phyloP scores from a whole-genome alignment of 1,140 invertebrate genomes.

The Caerostris darwini region DNA sequence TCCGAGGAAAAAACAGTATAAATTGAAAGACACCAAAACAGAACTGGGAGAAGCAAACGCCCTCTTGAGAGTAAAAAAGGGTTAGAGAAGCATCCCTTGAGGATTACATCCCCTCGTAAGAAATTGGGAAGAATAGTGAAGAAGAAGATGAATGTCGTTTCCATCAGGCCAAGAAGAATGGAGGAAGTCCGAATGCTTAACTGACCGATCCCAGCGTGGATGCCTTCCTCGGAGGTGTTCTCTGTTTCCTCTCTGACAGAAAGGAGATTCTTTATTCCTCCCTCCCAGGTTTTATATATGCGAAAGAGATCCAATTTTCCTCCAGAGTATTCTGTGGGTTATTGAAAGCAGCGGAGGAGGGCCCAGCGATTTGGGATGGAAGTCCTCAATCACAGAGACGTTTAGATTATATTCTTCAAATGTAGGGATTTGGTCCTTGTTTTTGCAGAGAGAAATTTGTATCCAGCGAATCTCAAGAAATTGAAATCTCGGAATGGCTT shows the following conservation, averaged over 20 bases:
- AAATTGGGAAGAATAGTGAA: conserved; percentile 53
- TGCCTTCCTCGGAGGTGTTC: neutral
- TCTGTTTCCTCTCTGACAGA: conserved; percentile 46
- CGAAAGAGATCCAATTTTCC: conserved; percentile 63
- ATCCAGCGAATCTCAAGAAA: neutral
- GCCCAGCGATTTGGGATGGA: neutral
- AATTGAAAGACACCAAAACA: conserved; percentile 27
- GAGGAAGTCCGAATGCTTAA: conserved; percentile 46
- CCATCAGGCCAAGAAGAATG: conserved; percentile 58
- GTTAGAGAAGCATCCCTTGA: neutral
- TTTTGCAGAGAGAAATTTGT: neutral
- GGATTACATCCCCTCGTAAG: conserved; percentile 35
- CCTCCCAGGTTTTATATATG: conserved; percentile 53
- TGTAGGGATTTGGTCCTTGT: neutral
- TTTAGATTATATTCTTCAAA: conserved; percentile 54
- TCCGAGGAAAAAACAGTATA: neutral
- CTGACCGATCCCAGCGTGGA: conserved; percentile 44
- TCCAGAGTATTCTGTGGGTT: conserved; percentile 40
- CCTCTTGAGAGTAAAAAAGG: neutral
- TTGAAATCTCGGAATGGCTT: neutral
- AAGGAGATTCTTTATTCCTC: conserved; percentile 49
- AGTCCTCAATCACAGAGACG: conserved; percentile 41
- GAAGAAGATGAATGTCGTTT: conserved; percentile 52
- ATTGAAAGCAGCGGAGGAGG: neutral
- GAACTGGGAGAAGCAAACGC: neutral